Evolutionary conservation across 2,113 vertebrate genomes (phyloP).

Genomic region (Stigmatopora nigra): DNA sequence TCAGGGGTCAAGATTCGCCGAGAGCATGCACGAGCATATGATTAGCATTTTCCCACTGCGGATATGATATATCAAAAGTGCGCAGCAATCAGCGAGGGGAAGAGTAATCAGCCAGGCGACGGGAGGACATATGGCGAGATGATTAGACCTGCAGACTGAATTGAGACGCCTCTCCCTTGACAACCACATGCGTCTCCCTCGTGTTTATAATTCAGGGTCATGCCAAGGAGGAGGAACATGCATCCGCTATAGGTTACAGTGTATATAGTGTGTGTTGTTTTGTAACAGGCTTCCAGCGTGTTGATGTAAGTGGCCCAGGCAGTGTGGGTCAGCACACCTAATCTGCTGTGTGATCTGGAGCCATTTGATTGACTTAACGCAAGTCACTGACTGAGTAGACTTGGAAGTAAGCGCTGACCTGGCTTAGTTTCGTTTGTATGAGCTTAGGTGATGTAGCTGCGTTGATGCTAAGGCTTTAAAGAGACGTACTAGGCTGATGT

Average conservation of each 20-base stretch:
- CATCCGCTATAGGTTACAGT: not conserved
- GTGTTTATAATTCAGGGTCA: conserved; percentile 35
- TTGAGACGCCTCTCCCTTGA: conserved; percentile 23
- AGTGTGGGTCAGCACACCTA: conserved; percentile 47
- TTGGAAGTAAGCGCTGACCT: conserved; percentile 38
- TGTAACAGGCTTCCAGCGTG: conserved; percentile 24
- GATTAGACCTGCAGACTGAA: conserved; percentile 40
- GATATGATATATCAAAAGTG: conserved; percentile 55
- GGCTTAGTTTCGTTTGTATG: conserved; percentile 25
- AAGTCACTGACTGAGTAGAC: conserved; percentile 40
- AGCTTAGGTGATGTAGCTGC: conserved; percentile 2
- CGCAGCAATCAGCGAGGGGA: conserved; percentile 43
- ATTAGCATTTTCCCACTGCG: conserved; percentile 53
- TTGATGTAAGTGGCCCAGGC: conserved; percentile 42
- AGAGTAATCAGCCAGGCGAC: conserved; percentile 49
- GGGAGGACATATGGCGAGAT: conserved; percentile 56
- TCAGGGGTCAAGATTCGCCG: conserved; percentile 1
- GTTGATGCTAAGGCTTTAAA: conserved; percentile 5
- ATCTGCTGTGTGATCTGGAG: conserved; percentile 57
- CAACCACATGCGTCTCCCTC: conserved; percentile 36
- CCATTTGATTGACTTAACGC: conserved; percentile 60
- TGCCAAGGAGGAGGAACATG: conserved; percentile 11
- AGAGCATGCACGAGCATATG: conserved; percentile 33
- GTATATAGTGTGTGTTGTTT: conserved; percentile 4
- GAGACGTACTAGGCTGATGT: not conserved